These are phyloP conservation scores for Synodontis membranacea DNA, from an alignment of 2,113 vertebrate species.

Conservation along the genomic window DNA sequence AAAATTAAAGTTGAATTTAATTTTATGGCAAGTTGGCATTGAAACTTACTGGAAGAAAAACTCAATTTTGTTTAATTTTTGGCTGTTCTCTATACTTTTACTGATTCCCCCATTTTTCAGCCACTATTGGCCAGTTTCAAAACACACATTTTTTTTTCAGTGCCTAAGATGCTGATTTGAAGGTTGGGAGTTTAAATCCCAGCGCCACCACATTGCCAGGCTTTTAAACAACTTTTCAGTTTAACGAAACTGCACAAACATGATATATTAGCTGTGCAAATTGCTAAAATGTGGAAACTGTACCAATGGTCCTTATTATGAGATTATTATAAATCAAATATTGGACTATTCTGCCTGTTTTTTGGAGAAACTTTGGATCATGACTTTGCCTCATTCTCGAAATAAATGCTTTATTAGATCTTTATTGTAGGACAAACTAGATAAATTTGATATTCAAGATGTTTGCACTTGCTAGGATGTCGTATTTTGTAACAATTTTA, in stretches of 20 bases:
- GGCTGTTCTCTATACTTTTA: neutral
- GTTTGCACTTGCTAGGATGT: too few species aligned
- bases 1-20: too few species aligned
- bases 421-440: neutral
- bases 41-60: neutral
- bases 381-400: too few species aligned
- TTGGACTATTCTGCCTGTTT: neutral
- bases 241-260: neutral
- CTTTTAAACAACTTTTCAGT: neutral
- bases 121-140: neutral
- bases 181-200: neutral
- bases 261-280: neutral
- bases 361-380: too few species aligned
- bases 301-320: neutral
- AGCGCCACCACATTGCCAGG: neutral
- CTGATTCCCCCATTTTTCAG: neutral
- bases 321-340: neutral
- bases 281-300: neutral
- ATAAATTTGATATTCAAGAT: too few species aligned
- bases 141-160: neutral
- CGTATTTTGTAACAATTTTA: too few species aligned
- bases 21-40: too few species aligned
- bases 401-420: too few species aligned
- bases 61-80: neutral
- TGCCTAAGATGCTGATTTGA: neutral